A percentile compares a stretch with the other conserved stretches of the same genome.
Conservation (phyloP, 2,797 vertebrate genomes). For the Antennarius maculatus region DNA sequence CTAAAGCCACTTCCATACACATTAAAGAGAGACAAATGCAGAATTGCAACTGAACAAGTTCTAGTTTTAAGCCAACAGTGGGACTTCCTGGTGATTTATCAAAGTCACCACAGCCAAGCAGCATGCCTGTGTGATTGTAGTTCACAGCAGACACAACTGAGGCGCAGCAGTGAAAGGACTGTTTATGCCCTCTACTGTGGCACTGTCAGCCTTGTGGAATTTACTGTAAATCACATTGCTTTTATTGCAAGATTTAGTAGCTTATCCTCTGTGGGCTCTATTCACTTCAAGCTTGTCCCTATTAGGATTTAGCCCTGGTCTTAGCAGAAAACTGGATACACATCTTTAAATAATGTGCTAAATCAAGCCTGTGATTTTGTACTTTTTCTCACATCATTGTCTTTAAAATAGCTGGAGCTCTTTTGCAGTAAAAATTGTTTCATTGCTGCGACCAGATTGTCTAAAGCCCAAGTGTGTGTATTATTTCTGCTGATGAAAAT, state of each 20-base stretch:
- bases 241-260: conserved; percentile 99
- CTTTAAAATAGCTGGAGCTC: conserved; percentile 79
- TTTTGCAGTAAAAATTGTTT: conserved; percentile 87
- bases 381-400: conserved; percentile 79
- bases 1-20: conserved; percentile 99
- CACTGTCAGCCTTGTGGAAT: conserved; percentile 99
- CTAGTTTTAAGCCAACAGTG: conserved; percentile 99
- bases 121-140: conserved; percentile 95
- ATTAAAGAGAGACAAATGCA: conserved; percentile 99
- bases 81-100: conserved; percentile 99
- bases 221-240: conserved; percentile 99
- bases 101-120: conserved; percentile 98
- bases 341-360: conserved; percentile 93
- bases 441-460: conserved; percentile 82
- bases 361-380: conserved; percentile 95
- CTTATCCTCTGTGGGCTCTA: conserved; percentile 98
- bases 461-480: conserved; percentile 82
- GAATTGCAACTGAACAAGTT: conserved; percentile 99
- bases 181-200: conserved; percentile 99
- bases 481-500: conserved; percentile 77
- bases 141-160: conserved; percentile 94
- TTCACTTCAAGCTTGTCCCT: conserved; percentile 99
- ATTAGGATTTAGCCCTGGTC: conserved; percentile 97
- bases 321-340: conserved; percentile 94
- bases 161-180: conserved; percentile 94